These are phyloP conservation scores for Empis stercorea DNA, from an alignment of 2,888 invertebrate species.

Conservation along the genomic window DNA sequence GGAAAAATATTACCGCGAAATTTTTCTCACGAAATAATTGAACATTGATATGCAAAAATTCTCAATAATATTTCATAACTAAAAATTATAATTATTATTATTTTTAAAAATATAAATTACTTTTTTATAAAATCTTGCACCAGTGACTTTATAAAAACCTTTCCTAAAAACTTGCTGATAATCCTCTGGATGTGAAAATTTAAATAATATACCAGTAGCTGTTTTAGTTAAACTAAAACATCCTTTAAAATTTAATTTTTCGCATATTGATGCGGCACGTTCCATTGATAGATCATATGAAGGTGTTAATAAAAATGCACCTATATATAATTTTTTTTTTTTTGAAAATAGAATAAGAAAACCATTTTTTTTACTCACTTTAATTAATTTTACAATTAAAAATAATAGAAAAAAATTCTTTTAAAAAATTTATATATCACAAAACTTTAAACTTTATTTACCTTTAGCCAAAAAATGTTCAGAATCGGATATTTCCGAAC, in stretches of 20 bases:
- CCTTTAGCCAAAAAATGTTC: conserved; percentile 69
- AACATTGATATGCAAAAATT: no score
- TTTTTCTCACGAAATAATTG: no score
- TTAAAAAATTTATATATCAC: not conserved
- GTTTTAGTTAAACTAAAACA: conserved; percentile 79
- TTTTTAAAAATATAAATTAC: conserved; percentile 34
- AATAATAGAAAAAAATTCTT: not conserved
- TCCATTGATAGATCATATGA: conserved; percentile 77
- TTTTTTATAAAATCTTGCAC: conserved; percentile 75
- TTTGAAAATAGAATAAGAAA: not conserved
- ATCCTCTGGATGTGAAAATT: conserved; percentile 76
- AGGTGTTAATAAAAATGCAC: conserved; percentile 72
- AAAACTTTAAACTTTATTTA: conserved; percentile 11
- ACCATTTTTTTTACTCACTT: not conserved
- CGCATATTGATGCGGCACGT: conserved; percentile 72
- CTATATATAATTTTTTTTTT: conserved; percentile 35
- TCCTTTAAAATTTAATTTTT: conserved; percentile 78
- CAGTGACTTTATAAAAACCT: conserved; percentile 77
- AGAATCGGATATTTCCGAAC: conserved; percentile 62
- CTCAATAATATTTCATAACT: no score
- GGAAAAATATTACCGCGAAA: no score
- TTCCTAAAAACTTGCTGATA: conserved; percentile 77
- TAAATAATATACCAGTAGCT: conserved; percentile 77
- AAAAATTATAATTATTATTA: no score
- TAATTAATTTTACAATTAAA: not conserved